A percentile compares a stretch with the other conserved stretches of the same genome.
Evolutionary conservation across 2,888 invertebrate species (phyloP).

Genomic region (Melikaiella ostensackeni): DNA sequence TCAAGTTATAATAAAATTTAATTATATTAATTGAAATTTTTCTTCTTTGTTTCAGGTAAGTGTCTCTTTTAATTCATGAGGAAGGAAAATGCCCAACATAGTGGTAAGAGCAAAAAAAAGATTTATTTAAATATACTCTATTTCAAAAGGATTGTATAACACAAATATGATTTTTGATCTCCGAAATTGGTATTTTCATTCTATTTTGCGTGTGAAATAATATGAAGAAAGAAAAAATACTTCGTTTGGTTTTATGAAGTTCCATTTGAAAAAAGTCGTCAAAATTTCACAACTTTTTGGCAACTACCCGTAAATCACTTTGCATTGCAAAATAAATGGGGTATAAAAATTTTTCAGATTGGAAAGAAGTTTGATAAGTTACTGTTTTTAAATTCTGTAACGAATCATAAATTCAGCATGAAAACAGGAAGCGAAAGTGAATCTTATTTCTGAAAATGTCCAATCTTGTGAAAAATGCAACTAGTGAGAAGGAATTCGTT

Average conservation of each 20-base stretch:
- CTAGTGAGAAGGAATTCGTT: neutral
- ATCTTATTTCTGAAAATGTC: neutral
- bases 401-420: neutral
- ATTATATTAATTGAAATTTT: neutral
- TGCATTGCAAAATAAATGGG: no score
- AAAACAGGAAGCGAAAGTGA: neutral
- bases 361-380: no score
- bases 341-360: no score
- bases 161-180: no score
- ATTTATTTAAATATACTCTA: neutral
- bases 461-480: constrained; percentile 2
- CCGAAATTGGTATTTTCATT: no score
- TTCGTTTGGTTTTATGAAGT: no score
- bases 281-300: no score
- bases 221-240: no score
- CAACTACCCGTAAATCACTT: no score
- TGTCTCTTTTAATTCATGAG: neutral
- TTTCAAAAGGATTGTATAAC: no score
- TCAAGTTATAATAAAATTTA: neutral
- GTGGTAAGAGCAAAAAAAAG: neutral
- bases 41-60: constrained; percentile 11
- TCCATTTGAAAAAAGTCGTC: no score
- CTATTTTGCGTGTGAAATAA: no score
- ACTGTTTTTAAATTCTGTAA: neutral
- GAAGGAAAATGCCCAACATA: neutral